Conservation (phyloP, 2,797 vertebrate genomes). For the Tadarida brasiliensis region DNA sequence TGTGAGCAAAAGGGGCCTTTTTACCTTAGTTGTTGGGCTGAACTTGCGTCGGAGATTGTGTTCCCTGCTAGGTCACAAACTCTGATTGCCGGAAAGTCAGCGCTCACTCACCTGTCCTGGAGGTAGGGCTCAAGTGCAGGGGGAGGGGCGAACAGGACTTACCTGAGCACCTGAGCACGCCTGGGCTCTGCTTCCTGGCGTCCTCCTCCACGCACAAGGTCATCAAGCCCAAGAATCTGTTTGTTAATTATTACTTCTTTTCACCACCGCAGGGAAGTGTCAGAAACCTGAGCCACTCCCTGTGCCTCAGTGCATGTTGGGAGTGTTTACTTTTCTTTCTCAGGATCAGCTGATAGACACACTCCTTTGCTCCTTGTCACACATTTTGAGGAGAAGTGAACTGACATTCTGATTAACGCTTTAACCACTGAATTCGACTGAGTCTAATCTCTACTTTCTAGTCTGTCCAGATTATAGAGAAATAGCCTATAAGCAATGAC, state of each 20-base stretch:
- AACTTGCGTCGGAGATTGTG: neutral
- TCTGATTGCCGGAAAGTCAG: neutral
- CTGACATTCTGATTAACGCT: constrained; percentile 70
- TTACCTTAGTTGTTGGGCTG: neutral
- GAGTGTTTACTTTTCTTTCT: constrained; percentile 85
- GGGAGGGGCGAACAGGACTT: neutral
- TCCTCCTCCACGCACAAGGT: neutral
- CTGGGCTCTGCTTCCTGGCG: neutral
- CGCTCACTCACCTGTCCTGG: constrained; percentile 72
- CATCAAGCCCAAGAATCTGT: neutral
- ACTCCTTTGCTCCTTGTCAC: constrained; percentile 82
- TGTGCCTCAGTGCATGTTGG: constrained; percentile 88
- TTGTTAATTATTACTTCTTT: constrained; percentile 56
- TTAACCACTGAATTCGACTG: constrained; percentile 1
- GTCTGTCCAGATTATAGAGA: too few species aligned
- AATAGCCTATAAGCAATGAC: neutral
- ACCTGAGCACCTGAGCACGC: neutral
- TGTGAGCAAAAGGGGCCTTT: neutral
- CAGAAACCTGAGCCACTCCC: constrained; percentile 89
- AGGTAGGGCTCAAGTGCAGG: neutral
- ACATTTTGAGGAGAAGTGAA: constrained; percentile 57
- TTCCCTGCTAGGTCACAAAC: neutral
- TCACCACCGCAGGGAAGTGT: constrained; percentile 68
- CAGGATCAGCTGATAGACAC: constrained; percentile 73
- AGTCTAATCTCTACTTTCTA: neutral